Evolutionary conservation across 2,113 vertebrate genomes (phyloP).

Genomic region (Maylandia zebra): DNA sequence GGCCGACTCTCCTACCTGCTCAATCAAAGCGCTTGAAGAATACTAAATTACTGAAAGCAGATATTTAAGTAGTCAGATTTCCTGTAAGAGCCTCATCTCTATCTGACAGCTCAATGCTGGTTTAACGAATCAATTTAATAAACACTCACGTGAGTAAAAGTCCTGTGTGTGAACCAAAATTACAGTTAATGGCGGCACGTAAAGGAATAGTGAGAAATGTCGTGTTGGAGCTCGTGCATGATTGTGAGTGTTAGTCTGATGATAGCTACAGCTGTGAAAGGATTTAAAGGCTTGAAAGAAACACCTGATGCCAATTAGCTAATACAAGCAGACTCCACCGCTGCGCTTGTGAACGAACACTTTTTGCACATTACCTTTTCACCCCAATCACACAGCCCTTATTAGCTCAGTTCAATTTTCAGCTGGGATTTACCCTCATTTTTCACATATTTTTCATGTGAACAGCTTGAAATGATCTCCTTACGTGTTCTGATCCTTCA

Average conservation of each 20-base stretch:
- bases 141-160: neutral
- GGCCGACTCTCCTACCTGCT: neutral
- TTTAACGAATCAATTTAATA: neutral
- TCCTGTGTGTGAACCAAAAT: neutral
- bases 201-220: neutral
- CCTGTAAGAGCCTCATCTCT: neutral
- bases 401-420: neutral
- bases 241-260: neutral
- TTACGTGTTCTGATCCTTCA: neutral
- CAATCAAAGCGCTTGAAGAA: neutral
- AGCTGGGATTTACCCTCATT: neutral
- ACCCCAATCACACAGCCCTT: neutral
- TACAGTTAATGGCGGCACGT: too few relatives aligned
- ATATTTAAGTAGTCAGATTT: neutral
- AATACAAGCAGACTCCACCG: neutral
- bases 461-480: neutral
- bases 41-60: neutral
- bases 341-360: neutral
- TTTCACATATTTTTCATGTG: neutral
- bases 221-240: neutral
- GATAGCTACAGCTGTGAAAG: neutral
- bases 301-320: neutral
- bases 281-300: neutral
- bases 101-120: neutral
- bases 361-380: neutral